Conservation (phyloP, 2,113 vertebrate genomes). For the Corvus moneduloides region DNA sequence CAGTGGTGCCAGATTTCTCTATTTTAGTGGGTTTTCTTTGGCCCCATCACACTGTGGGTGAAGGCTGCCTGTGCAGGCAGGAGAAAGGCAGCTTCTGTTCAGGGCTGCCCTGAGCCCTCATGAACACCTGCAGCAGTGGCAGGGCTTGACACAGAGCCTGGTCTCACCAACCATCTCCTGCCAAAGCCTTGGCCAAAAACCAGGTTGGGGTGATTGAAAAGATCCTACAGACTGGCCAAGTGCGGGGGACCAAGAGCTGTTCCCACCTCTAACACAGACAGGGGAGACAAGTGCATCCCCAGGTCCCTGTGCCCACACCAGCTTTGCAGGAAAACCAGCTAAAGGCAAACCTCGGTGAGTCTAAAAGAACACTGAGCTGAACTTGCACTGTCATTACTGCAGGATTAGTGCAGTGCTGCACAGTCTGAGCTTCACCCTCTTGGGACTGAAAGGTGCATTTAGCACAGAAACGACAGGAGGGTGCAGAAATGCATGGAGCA, state of each 20-base stretch:
- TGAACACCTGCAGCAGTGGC: accelerated
- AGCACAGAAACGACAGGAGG: background rate
- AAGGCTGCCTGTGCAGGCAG: background rate
- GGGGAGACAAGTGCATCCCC: background rate
- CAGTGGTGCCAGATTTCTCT: background rate
- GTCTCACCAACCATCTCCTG: background rate
- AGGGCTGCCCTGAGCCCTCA: background rate
- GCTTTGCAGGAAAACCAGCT: background rate
- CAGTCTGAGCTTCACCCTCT: background rate
- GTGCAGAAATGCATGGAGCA: background rate
- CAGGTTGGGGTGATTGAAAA: accelerated
- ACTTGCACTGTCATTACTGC: background rate
- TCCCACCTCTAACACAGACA: background rate
- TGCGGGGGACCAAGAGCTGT: background rate
- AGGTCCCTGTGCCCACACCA: background rate
- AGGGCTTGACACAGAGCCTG: background rate
- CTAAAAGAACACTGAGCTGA: background rate
- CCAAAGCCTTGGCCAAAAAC: background rate
- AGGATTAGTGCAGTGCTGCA: background rate
- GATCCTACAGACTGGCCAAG: background rate
- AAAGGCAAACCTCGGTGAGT: background rate
- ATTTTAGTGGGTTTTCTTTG: background rate
- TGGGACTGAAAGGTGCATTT: background rate
- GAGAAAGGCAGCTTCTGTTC: background rate
- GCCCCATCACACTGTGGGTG: background rate